Conservation (phyloP, 92 coral and sea anemone genomes). For the Montipora capitata region DNA sequence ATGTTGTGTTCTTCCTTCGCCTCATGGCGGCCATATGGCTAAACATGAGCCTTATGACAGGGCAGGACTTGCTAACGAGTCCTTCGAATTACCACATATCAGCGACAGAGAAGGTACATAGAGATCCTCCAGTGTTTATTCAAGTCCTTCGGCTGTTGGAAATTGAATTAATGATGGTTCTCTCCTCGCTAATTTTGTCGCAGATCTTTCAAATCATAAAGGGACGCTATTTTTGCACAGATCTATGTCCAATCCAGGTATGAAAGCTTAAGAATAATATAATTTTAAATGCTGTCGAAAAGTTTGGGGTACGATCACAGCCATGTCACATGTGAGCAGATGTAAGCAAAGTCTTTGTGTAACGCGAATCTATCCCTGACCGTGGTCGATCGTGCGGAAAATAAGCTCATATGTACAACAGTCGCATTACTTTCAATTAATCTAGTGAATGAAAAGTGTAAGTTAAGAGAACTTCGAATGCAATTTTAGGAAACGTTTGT, state of each 20-base stretch:
- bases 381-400: not conserved
- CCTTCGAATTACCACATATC: constrained; percentile 95
- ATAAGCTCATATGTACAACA: not conserved
- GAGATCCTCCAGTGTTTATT: constrained; percentile 21
- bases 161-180: constrained; percentile 24
- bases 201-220: constrained; percentile 97
- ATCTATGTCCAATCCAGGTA: constrained; percentile 79
- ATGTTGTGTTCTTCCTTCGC: constrained; percentile 96
- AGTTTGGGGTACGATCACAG: not conserved
- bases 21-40: constrained; percentile 84
- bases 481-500: constrained; percentile 6
- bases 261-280: not conserved
- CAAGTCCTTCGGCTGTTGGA: not conserved
- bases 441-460: not conserved
- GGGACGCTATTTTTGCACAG: constrained; percentile 94
- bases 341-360: not conserved
- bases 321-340: constrained; percentile 9
- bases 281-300: not conserved
- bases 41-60: constrained; percentile 89
- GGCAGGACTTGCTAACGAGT: constrained; percentile 77
- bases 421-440: not conserved
- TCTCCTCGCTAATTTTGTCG: constrained; percentile 43
- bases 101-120: constrained; percentile 97
- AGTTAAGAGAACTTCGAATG: not conserved
- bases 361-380: not conserved